Evolutionary conservation across 2,113 vertebrate genomes (phyloP).

Genomic region (Dromaius novaehollandiae): DNA sequence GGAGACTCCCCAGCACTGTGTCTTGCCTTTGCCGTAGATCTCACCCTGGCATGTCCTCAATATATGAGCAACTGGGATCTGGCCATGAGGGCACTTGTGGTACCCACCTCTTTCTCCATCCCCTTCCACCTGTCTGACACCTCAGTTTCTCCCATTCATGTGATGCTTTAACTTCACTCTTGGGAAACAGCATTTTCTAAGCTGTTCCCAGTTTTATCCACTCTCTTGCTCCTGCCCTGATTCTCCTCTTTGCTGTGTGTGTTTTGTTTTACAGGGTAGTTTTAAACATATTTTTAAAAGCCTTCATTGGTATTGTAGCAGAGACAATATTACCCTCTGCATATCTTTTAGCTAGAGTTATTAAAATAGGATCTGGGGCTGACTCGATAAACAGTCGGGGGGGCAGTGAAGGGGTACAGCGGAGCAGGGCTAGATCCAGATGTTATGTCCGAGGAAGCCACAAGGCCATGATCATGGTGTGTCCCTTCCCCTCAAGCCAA

Average conservation of each 20-base stretch:
- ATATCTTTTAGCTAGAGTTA: neutral
- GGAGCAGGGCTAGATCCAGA: neutral
- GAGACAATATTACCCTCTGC: neutral
- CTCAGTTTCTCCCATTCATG: neutral
- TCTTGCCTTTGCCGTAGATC: neutral
- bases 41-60: neutral
- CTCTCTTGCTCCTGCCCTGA: neutral
- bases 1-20: neutral
- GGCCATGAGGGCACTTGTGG: too few relatives aligned
- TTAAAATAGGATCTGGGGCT: neutral
- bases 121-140: neutral
- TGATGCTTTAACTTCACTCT: neutral
- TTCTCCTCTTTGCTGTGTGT: neutral
- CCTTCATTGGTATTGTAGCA: neutral
- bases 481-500: neutral
- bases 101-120: rapidly evolving
- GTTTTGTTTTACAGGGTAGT: neutral
- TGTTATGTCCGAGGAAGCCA: neutral
- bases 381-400: neutral
- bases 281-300: neutral
- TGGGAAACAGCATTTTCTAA: neutral
- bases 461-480: neutral
- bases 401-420: neutral
- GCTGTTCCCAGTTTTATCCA: neutral
- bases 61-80: neutral